Base-by-base conservation (phyloP, 1,140 invertebrate genomes). In the Mycetomoellerius zeteki region DNA sequence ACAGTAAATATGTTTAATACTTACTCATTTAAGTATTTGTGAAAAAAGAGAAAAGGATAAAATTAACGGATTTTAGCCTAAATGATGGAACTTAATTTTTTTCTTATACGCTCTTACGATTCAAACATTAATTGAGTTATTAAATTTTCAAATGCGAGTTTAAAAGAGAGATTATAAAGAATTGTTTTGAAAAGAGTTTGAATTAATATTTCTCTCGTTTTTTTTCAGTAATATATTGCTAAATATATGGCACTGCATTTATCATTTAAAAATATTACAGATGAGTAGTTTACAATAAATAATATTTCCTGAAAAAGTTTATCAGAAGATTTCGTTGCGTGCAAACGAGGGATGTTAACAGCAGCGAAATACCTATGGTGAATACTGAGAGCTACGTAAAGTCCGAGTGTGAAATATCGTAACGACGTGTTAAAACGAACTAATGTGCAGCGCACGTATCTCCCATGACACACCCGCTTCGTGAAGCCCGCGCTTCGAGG, bases 361-460 rank as follows among this genome's bases (percentile, higher is more conserved):
- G 80, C 77, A 75, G 69, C 69, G 8, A 56, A 21, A 60, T 84
- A 75, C 72, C 80, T 73, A 75, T 56, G 54, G 24, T 30, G 67
- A 84, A 84, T 84, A 84, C 80, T 77, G 86, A 76, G 77, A 87
- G 64, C 47, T 27, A 71, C 64, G 72, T 77, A 19, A 64, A 24
- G 50, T 67, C 75, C 27, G 88, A 90, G 93, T 94, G 93, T 91
- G 91, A 94, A 93, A 92, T 93, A 88, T 93, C 90, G 91, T 93
- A 94, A 94, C 89, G 91, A 94, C 82, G 90, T 92, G 92, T 91
- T 93, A 94, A 94, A 91, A 92, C 86, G 90, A 85, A 92, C 89
- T 90, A 91, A 93, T 85, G 87, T 84, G 80, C 80, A 84, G 58
- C 80, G 69, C 80, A 84, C 85, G 87, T 84, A 71, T 67, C 85